Evolutionary conservation across 1,140 invertebrate species (phyloP), one percentile per base, ranked within the genome.

Genomic region (Pentalonia nigronervosa): DNA sequence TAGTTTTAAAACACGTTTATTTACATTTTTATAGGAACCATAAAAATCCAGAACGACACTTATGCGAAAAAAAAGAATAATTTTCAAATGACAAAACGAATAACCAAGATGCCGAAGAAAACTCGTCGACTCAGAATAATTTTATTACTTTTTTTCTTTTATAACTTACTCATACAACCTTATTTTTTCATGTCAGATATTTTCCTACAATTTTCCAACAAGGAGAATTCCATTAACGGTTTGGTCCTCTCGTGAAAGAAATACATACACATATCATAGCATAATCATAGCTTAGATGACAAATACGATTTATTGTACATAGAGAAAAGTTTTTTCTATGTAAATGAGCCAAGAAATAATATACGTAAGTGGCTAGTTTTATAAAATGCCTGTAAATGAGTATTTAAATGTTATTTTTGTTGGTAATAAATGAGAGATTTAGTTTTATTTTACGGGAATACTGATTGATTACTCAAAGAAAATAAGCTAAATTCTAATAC

Each of bases 71-170:
- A n/a, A 89, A 89, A 53, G 34, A 25, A 89, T 89, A 89, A 89
- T 89, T 89, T 89, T 89, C 88, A 36, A 89, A 89, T 48, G 88
- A 89, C 88, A 56, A 89, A 89, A 89, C 88, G 88, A 89, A 89
- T 89, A 56, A 56, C 50, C 34, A 36, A 89, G 88, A 89, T 36
- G 48, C 48, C 88, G 48, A 56, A 56, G n/a, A 56, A 56, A 89
- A 89, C 88, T 89, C 50, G 34, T 89, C 6, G 88, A 53, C 88
- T 56, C 34, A 36, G 88, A 89, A 89, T 89, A 56, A 36, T 89
- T 89, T 56, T 89, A 89, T 89, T 89, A 89, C 34, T 89, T 89
- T 89, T 88, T 41, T 89, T 53, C 17, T 89, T 53, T 53, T 53
- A 30, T 89, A 41, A 56, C 50, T 89, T 34, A 25, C 21, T 50